Evolutionary conservation across 2,113 vertebrate genomes (phyloP).

Genomic region (Apaloderma vittatum): DNA sequence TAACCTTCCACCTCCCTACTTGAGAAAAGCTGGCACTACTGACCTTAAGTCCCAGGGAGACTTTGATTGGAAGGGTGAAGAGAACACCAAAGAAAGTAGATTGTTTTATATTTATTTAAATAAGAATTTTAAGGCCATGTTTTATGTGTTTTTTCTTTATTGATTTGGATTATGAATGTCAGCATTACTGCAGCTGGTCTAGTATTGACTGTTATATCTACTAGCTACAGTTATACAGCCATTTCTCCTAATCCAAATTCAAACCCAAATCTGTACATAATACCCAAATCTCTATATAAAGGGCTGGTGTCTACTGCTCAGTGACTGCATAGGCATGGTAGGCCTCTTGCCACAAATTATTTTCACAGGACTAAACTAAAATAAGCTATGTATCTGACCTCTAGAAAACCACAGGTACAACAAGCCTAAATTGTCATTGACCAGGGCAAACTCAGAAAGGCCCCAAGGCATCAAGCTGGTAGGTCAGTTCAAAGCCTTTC

Average conservation of each 20-base stretch:
- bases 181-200: background rate
- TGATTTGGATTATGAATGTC: background rate
- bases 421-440: background rate
- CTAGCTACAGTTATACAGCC: background rate
- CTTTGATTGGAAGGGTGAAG: background rate
- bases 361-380: background rate
- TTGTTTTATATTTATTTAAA: background rate
- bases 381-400: background rate
- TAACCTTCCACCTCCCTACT: background rate
- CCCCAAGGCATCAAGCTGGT: background rate
- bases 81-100: background rate
- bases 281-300: background rate
- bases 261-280: background rate
- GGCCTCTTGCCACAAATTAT: background rate
- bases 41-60: background rate
- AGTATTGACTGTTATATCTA: background rate
- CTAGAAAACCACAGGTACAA: background rate
- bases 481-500: background rate
- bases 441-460: background rate
- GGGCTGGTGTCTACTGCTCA: background rate
- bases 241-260: background rate
- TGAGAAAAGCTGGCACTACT: background rate
- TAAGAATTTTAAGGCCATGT: background rate
- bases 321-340: background rate
- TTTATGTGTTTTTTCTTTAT: background rate